phyloP scores from a whole-genome alignment of 2,113 vertebrate species.

The Danionella cerebrum region DNA sequence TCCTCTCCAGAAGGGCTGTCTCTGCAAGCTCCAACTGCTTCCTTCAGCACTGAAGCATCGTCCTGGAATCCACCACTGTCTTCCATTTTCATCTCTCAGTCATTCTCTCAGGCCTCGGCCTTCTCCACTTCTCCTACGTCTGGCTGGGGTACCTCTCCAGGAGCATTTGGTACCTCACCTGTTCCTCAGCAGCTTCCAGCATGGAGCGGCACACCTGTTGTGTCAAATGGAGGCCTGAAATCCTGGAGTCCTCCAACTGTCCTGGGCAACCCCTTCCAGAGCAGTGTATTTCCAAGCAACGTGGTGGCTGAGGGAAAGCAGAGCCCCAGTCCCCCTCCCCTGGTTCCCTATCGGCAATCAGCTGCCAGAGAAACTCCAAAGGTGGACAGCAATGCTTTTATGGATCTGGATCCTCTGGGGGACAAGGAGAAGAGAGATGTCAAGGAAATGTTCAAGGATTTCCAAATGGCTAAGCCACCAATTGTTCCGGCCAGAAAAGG shows the following conservation, averaged over 20 bases:
- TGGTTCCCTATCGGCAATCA: conserved; percentile 31
- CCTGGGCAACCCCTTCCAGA: conserved; percentile 37
- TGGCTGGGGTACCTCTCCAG: conserved; percentile 59
- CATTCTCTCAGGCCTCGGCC: conserved; percentile 48
- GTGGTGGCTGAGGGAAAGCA: neutral
- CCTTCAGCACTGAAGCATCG: conserved; percentile 41
- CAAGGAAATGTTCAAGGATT: conserved; percentile 82
- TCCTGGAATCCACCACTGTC: conserved; percentile 58
- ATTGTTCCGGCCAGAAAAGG: conserved; percentile 66
- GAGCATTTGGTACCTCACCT: conserved; percentile 48
- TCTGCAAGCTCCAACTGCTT: conserved; percentile 40
- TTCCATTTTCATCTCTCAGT: conserved; percentile 51
- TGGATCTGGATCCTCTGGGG: conserved; percentile 74
- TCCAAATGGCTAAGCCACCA: conserved; percentile 73
- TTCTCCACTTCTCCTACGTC: conserved; percentile 48
- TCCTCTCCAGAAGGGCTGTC: conserved; percentile 55
- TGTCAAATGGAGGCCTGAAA: conserved; percentile 20
- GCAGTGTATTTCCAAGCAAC: conserved; percentile 18
- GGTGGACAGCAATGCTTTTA: conserved; percentile 69
- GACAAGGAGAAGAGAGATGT: conserved; percentile 70
- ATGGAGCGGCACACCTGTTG: conserved; percentile 55
- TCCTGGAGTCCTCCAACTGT: conserved; percentile 27
- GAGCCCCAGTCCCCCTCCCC: conserved; percentile 31
- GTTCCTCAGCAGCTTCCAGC: conserved; percentile 44
- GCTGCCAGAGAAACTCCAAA: conserved; percentile 56